These are phyloP conservation scores for Silurus aristotelis DNA, from an alignment of 2,797 vertebrate species.

Conservation along the genomic window DNA sequence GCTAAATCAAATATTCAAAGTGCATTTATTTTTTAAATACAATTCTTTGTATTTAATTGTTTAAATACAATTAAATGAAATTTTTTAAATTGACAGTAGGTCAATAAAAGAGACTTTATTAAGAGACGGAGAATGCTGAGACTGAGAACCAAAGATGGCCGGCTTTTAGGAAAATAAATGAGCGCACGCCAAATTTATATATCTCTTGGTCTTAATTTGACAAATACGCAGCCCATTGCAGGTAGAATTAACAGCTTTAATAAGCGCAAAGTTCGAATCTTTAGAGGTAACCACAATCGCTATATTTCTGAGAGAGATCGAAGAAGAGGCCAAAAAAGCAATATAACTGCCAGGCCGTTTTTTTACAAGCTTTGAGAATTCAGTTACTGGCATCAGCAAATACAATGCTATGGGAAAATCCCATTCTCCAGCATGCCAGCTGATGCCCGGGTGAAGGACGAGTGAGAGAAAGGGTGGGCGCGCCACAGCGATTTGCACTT, in stretches of 20 bases:
- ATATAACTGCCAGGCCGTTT: constrained; percentile 24
- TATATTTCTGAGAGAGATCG: background rate
- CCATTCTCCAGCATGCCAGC: constrained; percentile 24
- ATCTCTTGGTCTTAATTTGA: constrained; percentile 16
- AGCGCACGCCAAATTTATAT: background rate
- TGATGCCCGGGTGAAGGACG: constrained; percentile 21
- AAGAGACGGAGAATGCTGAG: background rate
- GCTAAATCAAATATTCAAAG: constrained; percentile 10
- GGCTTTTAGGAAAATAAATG: constrained; percentile 21
- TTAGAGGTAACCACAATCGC: background rate
- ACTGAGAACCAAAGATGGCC: background rate
- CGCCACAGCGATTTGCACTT: constrained; percentile 26
- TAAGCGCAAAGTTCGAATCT: background rate
- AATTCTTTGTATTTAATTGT: too few relatives aligned
- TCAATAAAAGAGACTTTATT: constrained; percentile 26
- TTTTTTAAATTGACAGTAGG: background rate
- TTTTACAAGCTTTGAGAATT: constrained; percentile 8
- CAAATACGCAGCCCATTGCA: background rate
- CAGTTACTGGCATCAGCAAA: constrained; percentile 2
- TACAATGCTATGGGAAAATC: constrained; percentile 29
- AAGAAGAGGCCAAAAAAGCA: too few relatives aligned
- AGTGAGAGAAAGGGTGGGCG: background rate
- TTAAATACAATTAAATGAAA: too few relatives aligned
- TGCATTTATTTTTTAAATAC: background rate
- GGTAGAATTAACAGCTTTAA: constrained; percentile 2